Percentiles rank a stretch among this genome's conserved stretches.
Evolutionary conservation across 2,113 vertebrate genomes (phyloP).

Genomic region (Mus spicilegus): DNA sequence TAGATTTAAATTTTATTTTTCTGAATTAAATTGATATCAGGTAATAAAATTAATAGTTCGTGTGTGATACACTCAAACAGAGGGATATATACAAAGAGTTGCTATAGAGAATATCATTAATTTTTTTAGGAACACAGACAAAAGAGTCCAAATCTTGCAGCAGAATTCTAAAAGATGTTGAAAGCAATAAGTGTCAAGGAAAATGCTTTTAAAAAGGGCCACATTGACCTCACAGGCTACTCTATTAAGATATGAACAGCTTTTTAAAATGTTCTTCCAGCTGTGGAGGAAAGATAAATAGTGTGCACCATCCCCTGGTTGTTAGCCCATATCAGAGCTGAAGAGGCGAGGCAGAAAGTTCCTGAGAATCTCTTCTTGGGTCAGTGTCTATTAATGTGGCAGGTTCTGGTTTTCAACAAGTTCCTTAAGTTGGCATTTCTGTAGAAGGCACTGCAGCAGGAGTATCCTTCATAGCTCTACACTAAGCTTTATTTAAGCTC

Average conservation of each 20-base stretch:
- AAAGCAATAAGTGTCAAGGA: slow-evolving; percentile 61
- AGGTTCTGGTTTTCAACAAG: slow-evolving; percentile 7
- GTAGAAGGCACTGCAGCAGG: background rate
- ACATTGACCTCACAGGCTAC: slow-evolving; percentile 41
- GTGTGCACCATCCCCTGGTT: background rate
- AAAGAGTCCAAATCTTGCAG: background rate
- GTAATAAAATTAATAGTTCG: slow-evolving; percentile 22
- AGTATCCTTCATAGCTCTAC: slow-evolving; percentile 16
- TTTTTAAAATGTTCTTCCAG: background rate
- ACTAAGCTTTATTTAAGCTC: background rate
- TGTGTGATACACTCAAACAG: background rate
- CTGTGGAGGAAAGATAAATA: slow-evolving; percentile 45
- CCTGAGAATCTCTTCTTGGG: background rate
- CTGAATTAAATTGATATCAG: slow-evolving; percentile 24
- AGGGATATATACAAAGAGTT: background rate
- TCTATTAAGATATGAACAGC: slow-evolving; percentile 56
- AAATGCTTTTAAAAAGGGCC: slow-evolving; percentile 65
- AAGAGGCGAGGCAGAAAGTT: background rate
- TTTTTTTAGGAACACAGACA: slow-evolving; percentile 56
- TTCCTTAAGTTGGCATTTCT: slow-evolving; percentile 27
- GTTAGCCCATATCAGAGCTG: background rate
- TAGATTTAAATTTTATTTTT: slow-evolving; percentile 37
- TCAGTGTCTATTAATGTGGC: slow-evolving; percentile 45
- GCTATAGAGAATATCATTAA: slow-evolving; percentile 12
- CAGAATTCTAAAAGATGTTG: slow-evolving; percentile 63